phyloP scores from a whole-genome alignment of 2,797 vertebrate genomes.

The Halcyon leucocephala region DNA sequence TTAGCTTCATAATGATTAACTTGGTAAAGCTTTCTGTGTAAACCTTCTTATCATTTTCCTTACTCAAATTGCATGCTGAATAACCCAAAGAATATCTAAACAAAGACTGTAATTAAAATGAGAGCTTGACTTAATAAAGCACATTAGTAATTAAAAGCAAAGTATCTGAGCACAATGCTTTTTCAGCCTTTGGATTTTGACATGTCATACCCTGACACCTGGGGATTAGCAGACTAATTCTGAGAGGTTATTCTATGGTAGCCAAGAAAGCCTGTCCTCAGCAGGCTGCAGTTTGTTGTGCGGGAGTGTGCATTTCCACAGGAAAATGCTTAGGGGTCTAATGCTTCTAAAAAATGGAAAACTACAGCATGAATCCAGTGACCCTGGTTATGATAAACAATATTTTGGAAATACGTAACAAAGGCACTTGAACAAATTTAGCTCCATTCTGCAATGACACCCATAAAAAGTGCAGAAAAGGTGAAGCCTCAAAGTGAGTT shows the following conservation, averaged over 20 bases:
- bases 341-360: background rate
- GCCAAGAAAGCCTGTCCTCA: background rate
- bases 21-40: background rate
- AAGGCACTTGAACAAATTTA: background rate
- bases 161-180: background rate
- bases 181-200: background rate
- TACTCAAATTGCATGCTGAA: background rate
- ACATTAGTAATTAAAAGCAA: background rate
- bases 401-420: background rate
- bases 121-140: background rate
- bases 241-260: background rate
- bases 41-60: background rate
- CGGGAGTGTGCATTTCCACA: background rate
- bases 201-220: background rate
- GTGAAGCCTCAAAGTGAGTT: background rate
- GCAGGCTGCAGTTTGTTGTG: background rate
- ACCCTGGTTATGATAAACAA: background rate
- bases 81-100: background rate
- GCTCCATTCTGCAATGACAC: background rate
- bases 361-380: rapidly evolving
- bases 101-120: background rate
- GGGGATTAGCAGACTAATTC: background rate
- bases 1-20: background rate
- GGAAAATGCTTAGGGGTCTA: background rate
- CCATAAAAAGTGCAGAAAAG: background rate